These are phyloP conservation scores for Subanguina moxae DNA, from an alignment of 1,140 invertebrate species.

Conservation along the genomic window DNA sequence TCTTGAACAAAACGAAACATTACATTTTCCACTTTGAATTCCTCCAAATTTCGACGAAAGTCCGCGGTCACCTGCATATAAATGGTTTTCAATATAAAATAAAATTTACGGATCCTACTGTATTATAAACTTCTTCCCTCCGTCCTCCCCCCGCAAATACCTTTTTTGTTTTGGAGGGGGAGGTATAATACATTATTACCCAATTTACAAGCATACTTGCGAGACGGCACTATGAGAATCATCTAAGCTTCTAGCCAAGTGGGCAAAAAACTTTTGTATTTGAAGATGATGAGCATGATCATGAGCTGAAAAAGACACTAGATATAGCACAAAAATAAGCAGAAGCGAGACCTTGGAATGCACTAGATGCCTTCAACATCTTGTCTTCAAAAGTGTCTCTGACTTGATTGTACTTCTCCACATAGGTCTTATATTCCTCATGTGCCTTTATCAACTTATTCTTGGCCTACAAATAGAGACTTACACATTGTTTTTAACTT, in stretches of 20 bases:
- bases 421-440: slow-evolving; percentile 54
- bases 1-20: slow-evolving; percentile 52
- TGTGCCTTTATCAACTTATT: slow-evolving; percentile 50
- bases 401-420: slow-evolving; percentile 55
- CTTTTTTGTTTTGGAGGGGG: too few species aligned
- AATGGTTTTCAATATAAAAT: not conserved
- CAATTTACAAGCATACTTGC: too few species aligned
- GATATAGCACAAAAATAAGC: too few species aligned
- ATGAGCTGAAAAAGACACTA: slow-evolving; percentile 17
- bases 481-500: slow-evolving; percentile 3
- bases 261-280: slow-evolving; percentile 41
- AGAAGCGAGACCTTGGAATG: slow-evolving; percentile 28
- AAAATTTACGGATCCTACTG: too few species aligned
- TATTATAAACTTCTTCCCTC: too few species aligned
- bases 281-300: slow-evolving; percentile 45
- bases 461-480: slow-evolving; percentile 43
- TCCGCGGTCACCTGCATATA: slow-evolving; percentile 43
- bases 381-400: slow-evolving; percentile 55
- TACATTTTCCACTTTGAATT: slow-evolving; percentile 51
- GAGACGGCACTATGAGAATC: slow-evolving; percentile 36
- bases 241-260: slow-evolving; percentile 34
- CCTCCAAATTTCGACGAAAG: slow-evolving; percentile 44
- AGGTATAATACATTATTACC: too few species aligned
- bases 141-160: too few species aligned
- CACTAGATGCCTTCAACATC: slow-evolving; percentile 38